phyloP scores from a whole-genome alignment of 64 coral and sea anemone genomes.

The Montipora sp. region DNA sequence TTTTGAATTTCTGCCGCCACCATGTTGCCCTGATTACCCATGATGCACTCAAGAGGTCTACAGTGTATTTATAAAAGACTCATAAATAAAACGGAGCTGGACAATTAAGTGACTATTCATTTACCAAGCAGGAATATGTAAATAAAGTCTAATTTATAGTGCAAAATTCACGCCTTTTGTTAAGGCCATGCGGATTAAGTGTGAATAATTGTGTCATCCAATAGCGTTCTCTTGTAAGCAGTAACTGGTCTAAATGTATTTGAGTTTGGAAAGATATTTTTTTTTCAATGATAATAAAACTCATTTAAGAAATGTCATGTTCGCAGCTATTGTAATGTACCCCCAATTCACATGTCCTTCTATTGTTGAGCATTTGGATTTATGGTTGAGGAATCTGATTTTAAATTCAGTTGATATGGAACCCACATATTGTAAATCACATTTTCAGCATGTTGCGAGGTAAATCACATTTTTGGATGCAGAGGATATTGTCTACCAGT shows the following conservation, averaged over 20 bases:
- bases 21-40: too few relatives aligned
- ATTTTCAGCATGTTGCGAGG: too few relatives aligned
- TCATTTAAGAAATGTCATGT: constrained; percentile 18
- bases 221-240: constrained; percentile 34
- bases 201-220: constrained; percentile 49
- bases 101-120: background rate
- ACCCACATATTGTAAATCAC: too few relatives aligned
- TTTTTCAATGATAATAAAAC: constrained; percentile 1
- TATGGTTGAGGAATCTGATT: too few relatives aligned
- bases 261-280: background rate
- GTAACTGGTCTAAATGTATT: constrained; percentile 8
- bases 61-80: too few relatives aligned
- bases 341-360: constrained; percentile 40
- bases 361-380: constrained; percentile 24
- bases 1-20: too few relatives aligned
- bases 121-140: background rate
- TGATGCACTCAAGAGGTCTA: too few relatives aligned
- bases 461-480: too few relatives aligned
- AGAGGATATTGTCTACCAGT: too few relatives aligned
- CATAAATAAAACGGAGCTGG: too few relatives aligned
- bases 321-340: constrained; percentile 27
- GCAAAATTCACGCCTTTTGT: constrained; percentile 38
- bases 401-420: too few relatives aligned
- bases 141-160: background rate
- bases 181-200: background rate